Conservation (phyloP, 2,797 vertebrate species). For the Tauraco hartlaubi region DNA sequence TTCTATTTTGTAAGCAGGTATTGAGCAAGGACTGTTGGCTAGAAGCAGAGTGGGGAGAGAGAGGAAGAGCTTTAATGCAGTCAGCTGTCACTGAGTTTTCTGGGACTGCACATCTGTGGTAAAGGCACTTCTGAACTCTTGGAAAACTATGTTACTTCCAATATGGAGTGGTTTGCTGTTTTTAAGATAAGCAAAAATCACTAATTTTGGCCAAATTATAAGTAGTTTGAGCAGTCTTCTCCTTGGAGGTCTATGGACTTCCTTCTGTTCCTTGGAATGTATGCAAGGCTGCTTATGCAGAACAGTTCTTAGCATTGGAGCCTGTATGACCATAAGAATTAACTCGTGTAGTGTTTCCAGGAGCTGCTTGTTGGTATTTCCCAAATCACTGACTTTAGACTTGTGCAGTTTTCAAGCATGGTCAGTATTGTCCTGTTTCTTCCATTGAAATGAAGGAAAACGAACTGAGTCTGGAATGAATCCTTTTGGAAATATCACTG, state of each 20-base stretch:
- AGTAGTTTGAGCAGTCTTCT: background rate
- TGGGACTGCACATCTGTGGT: background rate
- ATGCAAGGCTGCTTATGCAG: background rate
- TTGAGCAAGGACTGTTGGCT: background rate
- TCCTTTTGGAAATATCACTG: background rate
- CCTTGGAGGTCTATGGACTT: background rate
- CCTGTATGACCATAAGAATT: background rate
- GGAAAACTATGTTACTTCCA: background rate
- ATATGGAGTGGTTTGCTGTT: background rate
- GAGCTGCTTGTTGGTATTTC: background rate
- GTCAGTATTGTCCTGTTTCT: background rate
- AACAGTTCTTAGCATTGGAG: background rate
- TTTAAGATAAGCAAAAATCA: background rate
- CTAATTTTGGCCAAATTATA: background rate
- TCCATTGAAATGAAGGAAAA: background rate
- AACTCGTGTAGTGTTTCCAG: background rate
- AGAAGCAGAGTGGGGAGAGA: background rate
- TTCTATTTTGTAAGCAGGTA: background rate
- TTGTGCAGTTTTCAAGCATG: background rate
- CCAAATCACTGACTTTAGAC: background rate
- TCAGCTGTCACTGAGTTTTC: background rate
- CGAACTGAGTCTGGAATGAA: background rate
- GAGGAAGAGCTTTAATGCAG: background rate
- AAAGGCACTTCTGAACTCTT: background rate
- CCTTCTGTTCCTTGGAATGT: background rate